Conservation (phyloP, 2,797 vertebrate species). For the Muraenolepis orangiensis region DNA sequence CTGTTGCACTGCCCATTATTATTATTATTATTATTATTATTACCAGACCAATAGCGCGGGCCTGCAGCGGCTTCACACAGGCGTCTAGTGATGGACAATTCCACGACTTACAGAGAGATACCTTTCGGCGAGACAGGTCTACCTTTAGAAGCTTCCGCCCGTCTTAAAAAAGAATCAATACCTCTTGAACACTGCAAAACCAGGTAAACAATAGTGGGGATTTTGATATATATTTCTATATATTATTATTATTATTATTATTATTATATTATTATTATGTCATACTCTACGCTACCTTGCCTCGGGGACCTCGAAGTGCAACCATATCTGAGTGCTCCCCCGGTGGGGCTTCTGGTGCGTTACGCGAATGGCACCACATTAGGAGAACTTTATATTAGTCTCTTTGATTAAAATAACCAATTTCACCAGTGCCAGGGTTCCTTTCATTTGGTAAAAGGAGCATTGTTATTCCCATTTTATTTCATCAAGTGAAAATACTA, state of each 20-base stretch:
- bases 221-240: no score
- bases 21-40: no score
- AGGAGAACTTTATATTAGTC: slow-evolving; percentile 60
- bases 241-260: no score
- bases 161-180: no score
- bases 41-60: not conserved
- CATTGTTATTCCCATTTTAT: slow-evolving; percentile 78
- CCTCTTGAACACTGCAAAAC: no score
- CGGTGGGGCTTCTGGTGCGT: slow-evolving; percentile 55
- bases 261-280: no score
- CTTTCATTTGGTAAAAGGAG: slow-evolving; percentile 67
- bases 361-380: slow-evolving; percentile 67
- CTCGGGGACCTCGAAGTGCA: slow-evolving; percentile 59
- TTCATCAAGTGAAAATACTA: slow-evolving; percentile 73
- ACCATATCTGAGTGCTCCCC: slow-evolving; percentile 55
- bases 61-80: not conserved
- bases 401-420: slow-evolving; percentile 66
- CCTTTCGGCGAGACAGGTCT: no score
- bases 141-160: no score
- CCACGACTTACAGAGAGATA: not conserved
- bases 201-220: no score
- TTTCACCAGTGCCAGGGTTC: slow-evolving; percentile 55
- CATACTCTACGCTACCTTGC: slow-evolving; percentile 50
- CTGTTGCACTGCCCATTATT: not conserved
- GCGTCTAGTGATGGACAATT: not conserved